Evolutionary conservation across 2,113 vertebrate genomes (phyloP).

Genomic region (Prochilodus magdalenae): DNA sequence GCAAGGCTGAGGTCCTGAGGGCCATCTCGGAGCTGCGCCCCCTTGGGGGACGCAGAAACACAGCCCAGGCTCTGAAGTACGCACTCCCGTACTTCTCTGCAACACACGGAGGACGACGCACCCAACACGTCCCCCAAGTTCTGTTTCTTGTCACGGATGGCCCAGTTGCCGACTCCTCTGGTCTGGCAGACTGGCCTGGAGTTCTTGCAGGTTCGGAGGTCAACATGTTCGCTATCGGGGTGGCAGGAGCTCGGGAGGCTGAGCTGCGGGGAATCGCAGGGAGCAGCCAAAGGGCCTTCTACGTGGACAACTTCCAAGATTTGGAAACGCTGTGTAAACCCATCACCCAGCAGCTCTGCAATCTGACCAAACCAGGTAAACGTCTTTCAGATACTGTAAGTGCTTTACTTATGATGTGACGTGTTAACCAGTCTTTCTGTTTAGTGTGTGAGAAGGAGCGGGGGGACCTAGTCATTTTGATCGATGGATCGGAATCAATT

Average conservation of each 20-base stretch:
- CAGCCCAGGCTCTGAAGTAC: conserved; percentile 72
- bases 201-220: conserved; percentile 65
- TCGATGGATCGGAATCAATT: conserved; percentile 80
- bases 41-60: conserved; percentile 66
- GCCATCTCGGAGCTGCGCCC: conserved; percentile 64
- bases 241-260: conserved; percentile 60
- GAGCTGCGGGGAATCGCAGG: conserved; percentile 73
- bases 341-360: conserved; percentile 73
- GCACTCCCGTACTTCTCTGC: conserved; percentile 66
- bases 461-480: conserved; percentile 80
- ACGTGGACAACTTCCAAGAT: conserved; percentile 66
- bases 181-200: conserved; percentile 53
- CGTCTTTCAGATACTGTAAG: neutral
- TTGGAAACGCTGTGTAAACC: conserved; percentile 73
- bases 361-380: conserved; percentile 77
- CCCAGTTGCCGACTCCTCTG: conserved; percentile 61
- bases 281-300: conserved; percentile 65
- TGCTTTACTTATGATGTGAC: neutral
- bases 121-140: conserved; percentile 67
- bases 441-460: conserved; percentile 73
- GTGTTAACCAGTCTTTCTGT: neutral
- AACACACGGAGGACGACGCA: conserved; percentile 67
- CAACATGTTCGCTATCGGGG: conserved; percentile 76
- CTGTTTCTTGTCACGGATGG: conserved; percentile 82
- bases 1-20: conserved; percentile 61